A percentile compares a stretch with the other conserved stretches of the same genome.
These are phyloP conservation scores for Gymnocypris eckloni DNA, from an alignment of 2,797 vertebrate species.

Conservation along the genomic window DNA sequence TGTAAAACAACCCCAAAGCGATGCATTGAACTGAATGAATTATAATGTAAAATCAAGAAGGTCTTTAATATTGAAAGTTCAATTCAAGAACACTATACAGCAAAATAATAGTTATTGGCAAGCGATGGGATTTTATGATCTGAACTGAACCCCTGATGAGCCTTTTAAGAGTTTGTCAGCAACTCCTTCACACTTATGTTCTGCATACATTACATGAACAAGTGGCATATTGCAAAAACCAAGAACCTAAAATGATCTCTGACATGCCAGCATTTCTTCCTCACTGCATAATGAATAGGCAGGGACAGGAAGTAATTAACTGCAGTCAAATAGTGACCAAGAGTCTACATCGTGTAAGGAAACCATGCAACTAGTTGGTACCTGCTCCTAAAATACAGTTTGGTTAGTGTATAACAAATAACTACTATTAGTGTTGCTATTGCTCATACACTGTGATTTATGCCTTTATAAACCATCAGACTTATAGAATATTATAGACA, in stretches of 20 bases:
- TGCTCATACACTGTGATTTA: not conserved
- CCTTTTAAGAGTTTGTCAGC: not conserved
- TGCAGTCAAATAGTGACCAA: not conserved
- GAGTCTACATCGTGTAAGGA: not conserved
- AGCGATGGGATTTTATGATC: not conserved
- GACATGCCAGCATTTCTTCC: constrained; percentile 17
- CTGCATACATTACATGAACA: not conserved
- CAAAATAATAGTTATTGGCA: not conserved
- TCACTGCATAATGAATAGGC: constrained; percentile 6
- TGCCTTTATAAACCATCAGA: not conserved
- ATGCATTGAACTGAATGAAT: not conserved
- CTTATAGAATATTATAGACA: not conserved
- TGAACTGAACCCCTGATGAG: not conserved
- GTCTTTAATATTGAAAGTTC: not conserved
- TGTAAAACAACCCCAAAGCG: not conserved
- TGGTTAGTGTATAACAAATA: not conserved
- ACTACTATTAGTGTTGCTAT: not conserved
- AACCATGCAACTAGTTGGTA: not conserved
- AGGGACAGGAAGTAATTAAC: constrained; percentile 17
- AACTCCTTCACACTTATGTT: not conserved
- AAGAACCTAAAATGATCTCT: constrained; percentile 13
- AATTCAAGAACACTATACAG: not conserved
- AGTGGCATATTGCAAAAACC: not conserved
- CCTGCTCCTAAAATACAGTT: not conserved
- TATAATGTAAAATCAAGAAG: not conserved